Conservation (phyloP, 2,888 invertebrate genomes). For the Drosophila ustulata region DNA sequence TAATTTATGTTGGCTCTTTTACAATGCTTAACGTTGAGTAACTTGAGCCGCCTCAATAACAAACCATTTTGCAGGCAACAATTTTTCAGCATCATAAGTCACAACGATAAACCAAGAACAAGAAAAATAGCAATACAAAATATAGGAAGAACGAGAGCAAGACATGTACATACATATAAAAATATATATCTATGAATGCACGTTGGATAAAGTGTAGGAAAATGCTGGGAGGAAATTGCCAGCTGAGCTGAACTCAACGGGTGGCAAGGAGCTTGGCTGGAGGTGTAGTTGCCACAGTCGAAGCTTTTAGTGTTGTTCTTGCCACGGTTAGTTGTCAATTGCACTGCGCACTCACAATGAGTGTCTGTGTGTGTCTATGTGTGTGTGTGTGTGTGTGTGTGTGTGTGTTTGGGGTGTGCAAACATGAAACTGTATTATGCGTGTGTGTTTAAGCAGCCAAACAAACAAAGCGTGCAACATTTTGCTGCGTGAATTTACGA, state of each 20-base stretch:
- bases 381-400: conserved; percentile 20
- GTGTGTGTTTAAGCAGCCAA: conserved; percentile 45
- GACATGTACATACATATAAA: neutral
- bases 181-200: neutral
- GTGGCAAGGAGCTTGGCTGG: conserved; percentile 7
- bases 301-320: conserved; percentile 38
- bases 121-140: conserved; percentile 22
- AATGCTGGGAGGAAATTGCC: conserved; percentile 64
- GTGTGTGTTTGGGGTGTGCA: conserved; percentile 25
- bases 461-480: conserved; percentile 55
- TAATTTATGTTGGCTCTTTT: neutral
- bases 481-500: conserved; percentile 64
- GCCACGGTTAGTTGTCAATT: conserved; percentile 66
- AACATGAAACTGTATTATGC: conserved; percentile 48
- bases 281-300: conserved; percentile 1
- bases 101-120: conserved; percentile 33
- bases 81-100: conserved; percentile 46
- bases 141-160: conserved; percentile 23
- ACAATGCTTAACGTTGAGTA: neutral
- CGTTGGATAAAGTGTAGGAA: conserved; percentile 62
- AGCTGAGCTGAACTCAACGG: conserved; percentile 51
- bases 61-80: conserved; percentile 43
- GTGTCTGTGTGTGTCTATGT: conserved; percentile 5
- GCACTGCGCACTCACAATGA: conserved; percentile 45
- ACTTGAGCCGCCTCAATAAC: neutral